phyloP scores from a whole-genome alignment of 2,113 vertebrate species.

The Phoenicopterus ruber region DNA sequence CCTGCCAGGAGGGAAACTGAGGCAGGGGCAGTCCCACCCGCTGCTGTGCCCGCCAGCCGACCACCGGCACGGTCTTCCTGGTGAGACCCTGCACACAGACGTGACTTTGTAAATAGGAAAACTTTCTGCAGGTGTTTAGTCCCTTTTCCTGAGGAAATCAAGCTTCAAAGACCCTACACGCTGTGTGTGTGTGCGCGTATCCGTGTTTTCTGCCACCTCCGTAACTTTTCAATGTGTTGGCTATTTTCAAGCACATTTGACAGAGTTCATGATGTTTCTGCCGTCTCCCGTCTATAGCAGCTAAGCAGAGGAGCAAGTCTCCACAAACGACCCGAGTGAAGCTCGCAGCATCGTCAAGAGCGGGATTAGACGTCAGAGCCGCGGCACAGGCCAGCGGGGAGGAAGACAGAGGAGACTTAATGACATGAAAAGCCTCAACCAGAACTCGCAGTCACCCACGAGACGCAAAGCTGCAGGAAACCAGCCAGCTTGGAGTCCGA shows the following conservation, averaged over 20 bases:
- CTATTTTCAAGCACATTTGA: background rate
- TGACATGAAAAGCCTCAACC: background rate
- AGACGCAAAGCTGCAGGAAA: background rate
- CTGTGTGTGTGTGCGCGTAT: background rate
- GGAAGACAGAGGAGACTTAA: background rate
- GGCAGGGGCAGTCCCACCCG: background rate
- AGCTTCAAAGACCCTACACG: accelerated
- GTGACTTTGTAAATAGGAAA: background rate
- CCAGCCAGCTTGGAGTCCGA: background rate
- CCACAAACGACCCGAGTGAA: background rate
- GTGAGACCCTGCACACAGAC: background rate
- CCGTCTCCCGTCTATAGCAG: background rate
- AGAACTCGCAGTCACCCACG: background rate
- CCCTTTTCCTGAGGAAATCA: background rate
- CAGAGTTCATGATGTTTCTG: background rate
- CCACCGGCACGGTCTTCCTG: accelerated
- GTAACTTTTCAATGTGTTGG: background rate
- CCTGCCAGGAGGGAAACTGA: background rate
- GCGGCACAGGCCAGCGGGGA: background rate
- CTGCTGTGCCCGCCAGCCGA: background rate
- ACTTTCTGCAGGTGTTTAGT: background rate
- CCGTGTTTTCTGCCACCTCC: background rate
- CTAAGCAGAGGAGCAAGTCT: background rate
- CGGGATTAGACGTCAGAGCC: background rate
- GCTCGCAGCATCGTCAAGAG: background rate